These are phyloP conservation scores for Syngnathus rostellatus DNA, from an alignment of 2,797 vertebrate species.

Conservation along the genomic window DNA sequence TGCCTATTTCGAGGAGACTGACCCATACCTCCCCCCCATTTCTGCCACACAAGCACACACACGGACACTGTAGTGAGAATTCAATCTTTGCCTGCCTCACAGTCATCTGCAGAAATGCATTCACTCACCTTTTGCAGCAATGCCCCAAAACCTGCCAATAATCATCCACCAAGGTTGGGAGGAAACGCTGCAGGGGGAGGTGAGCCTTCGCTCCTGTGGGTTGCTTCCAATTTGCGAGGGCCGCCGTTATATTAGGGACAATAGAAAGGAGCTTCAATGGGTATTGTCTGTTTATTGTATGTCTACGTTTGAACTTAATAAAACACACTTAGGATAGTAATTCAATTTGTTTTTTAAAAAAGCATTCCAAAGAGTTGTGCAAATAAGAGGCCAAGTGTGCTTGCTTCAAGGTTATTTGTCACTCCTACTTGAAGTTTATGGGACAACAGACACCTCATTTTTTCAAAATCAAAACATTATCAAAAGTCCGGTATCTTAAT, in stretches of 20 bases:
- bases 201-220: conserved; percentile 50
- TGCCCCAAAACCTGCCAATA: conserved; percentile 59
- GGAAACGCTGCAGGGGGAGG: conserved; percentile 49
- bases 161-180: conserved; percentile 39
- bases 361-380: no score
- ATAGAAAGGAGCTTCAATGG: conserved; percentile 30
- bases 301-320: neutral
- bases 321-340: no score
- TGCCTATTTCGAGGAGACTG: conserved; percentile 65
- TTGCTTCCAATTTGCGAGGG: conserved; percentile 58
- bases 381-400: no score
- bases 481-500: no score
- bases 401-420: no score
- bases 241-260: conserved; percentile 51
- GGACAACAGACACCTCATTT: no score
- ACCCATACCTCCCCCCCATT: conserved; percentile 36
- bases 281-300: neutral
- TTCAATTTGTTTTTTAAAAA: no score
- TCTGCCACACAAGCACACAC: conserved; percentile 13
- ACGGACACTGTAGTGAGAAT: conserved; percentile 56
- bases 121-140: conserved; percentile 50
- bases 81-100: conserved; percentile 65
- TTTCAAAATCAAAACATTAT: no score
- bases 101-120: conserved; percentile 65
- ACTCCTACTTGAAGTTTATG: no score